phyloP scores from a whole-genome alignment of 2,888 invertebrate species.

The Encarsia formosa region DNA sequence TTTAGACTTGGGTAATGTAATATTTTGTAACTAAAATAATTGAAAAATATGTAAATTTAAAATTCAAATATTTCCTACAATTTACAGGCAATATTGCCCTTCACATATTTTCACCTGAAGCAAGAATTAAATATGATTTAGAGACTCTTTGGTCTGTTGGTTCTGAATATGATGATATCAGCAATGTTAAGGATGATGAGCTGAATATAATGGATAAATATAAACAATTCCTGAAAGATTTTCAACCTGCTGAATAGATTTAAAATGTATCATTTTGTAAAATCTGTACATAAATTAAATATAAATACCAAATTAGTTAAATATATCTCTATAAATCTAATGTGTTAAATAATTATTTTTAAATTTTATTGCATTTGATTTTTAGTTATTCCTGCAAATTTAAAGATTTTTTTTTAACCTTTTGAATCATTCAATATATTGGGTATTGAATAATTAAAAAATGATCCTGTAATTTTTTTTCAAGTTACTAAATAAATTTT shows the following conservation, averaged over 20 bases:
- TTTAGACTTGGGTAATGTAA: conserved; percentile 71
- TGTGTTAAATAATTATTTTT: neutral
- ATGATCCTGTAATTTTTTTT: no score
- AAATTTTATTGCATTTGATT: neutral
- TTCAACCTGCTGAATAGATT: conserved; percentile 57
- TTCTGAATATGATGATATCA: conserved; percentile 70
- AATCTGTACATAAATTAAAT: conserved; percentile 4
- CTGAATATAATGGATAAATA: conserved; percentile 66
- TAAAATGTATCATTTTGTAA: neutral
- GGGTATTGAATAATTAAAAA: no score
- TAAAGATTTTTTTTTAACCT: neutral
- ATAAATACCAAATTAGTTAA: no score
- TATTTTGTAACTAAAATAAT: neutral
- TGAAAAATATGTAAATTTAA: conserved; percentile 1
- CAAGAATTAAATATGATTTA: conserved; percentile 74
- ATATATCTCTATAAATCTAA: neutral
- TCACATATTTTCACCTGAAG: conserved; percentile 75
- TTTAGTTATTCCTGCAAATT: neutral
- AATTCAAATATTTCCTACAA: conserved; percentile 19
- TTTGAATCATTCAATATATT: no score
- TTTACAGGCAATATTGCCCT: conserved; percentile 83
- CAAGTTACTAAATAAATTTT: neutral
- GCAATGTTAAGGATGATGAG: conserved; percentile 59
- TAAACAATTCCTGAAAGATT: conserved; percentile 60
- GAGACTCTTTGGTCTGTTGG: conserved; percentile 91